Conservation (phyloP, 2,888 invertebrate genomes). For the Drosophila cognata region DNA sequence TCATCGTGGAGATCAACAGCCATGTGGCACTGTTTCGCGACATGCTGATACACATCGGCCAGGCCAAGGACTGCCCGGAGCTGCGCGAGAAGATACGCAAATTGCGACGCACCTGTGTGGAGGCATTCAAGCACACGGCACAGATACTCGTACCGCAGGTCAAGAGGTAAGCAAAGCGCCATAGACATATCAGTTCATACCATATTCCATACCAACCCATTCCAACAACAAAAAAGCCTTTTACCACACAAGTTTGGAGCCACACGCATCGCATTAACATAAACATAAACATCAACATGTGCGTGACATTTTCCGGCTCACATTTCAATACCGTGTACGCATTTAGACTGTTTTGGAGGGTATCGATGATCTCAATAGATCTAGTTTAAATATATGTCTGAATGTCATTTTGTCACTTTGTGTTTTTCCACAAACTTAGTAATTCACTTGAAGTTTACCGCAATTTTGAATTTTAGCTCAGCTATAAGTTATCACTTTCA, state of each 20-base stretch:
- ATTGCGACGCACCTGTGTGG: slow-evolving; percentile 92
- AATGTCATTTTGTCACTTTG: neutral
- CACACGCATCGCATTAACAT: slow-evolving; percentile 59
- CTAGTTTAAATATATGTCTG: neutral
- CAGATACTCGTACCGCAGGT: slow-evolving; percentile 93
- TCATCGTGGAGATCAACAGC: slow-evolving; percentile 95
- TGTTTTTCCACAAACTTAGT: neutral
- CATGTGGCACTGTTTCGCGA: slow-evolving; percentile 95
- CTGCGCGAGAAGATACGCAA: slow-evolving; percentile 94
- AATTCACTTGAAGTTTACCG: neutral
- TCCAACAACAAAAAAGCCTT: neutral
- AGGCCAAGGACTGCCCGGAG: slow-evolving; percentile 93
- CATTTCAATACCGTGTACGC: slow-evolving; percentile 39
- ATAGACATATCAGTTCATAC: slow-evolving; percentile 9
- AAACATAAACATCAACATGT: slow-evolving; percentile 78
- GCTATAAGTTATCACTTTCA: neutral
- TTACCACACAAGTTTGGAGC: slow-evolving; percentile 12
- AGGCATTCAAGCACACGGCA: slow-evolving; percentile 93
- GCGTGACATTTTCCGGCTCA: slow-evolving; percentile 70
- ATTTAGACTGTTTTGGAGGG: neutral
- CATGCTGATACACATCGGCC: slow-evolving; percentile 94
- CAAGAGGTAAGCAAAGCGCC: slow-evolving; percentile 89
- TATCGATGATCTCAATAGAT: neutral
- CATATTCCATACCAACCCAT: slow-evolving; percentile 6
- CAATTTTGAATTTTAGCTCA: neutral